A percentile compares a stretch with the other conserved stretches of the same genome.
These are phyloP conservation scores for Pycnomerus fuliginosus DNA, from an alignment of 2,888 invertebrate genomes.

Conservation along the genomic window DNA sequence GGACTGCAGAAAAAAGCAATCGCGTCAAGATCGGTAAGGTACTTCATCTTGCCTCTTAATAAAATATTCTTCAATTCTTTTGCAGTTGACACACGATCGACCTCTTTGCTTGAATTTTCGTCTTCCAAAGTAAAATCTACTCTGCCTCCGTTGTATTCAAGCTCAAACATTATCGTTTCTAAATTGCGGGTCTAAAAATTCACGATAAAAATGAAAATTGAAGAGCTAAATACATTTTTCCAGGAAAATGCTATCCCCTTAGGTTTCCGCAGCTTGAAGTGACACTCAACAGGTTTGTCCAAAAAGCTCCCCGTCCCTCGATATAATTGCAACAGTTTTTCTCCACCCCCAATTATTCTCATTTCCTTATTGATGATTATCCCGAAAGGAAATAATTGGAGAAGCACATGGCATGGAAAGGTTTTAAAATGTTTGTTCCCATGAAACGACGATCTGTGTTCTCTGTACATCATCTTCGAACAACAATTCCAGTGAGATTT, in stretches of 20 bases:
- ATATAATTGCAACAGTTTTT: constrained; percentile 71
- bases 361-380: constrained; percentile 75
- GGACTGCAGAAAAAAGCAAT: constrained; percentile 87
- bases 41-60: constrained; percentile 83
- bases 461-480: constrained; percentile 37
- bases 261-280: constrained; percentile 77
- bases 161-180: constrained; percentile 81
- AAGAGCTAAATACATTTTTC: constrained; percentile 78
- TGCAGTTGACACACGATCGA: constrained; percentile 36
- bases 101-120: constrained; percentile 19
- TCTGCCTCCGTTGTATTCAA: constrained; percentile 69
- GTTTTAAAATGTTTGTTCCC: constrained; percentile 54
- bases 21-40: constrained; percentile 75
- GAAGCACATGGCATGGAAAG: constrained; percentile 68
- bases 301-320: constrained; percentile 58
- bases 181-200: constrained; percentile 71
- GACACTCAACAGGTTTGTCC: constrained; percentile 66
- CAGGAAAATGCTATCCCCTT: constrained; percentile 79
- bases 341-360: constrained; percentile 75
- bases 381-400: constrained; percentile 86
- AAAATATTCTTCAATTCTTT: constrained; percentile 64
- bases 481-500: neutral
- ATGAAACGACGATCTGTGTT: constrained; percentile 31
- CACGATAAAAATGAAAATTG: too few species aligned
- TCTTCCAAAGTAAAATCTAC: constrained; percentile 34